These are phyloP conservation scores for Hyles vespertilio DNA, from an alignment of 1,140 invertebrate genomes.

Conservation along the genomic window DNA sequence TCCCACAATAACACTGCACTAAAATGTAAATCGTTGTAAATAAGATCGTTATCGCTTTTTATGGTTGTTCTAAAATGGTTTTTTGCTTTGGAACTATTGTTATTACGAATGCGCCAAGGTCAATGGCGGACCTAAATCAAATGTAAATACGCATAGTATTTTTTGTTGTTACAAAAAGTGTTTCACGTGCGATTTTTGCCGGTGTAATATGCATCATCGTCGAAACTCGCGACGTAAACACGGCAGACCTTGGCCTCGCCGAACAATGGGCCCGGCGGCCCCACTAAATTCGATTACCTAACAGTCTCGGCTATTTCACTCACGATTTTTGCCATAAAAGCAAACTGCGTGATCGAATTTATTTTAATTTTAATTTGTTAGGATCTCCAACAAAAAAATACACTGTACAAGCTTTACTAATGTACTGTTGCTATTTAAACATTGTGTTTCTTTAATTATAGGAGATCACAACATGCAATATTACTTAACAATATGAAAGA, in stretches of 20 bases:
- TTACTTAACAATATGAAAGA: too few species aligned
- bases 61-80: constrained; percentile 24
- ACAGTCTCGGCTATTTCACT: constrained; percentile 52
- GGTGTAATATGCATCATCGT: constrained; percentile 36
- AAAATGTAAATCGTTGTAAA: constrained; percentile 47
- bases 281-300: constrained; percentile 69
- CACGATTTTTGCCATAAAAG: constrained; percentile 58
- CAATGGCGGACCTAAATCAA: constrained; percentile 18
- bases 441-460: too few species aligned
- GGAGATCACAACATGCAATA: too few species aligned
- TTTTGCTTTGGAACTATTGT: constrained; percentile 46
- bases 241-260: constrained; percentile 60
- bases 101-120: constrained; percentile 42
- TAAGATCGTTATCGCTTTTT: constrained; percentile 33
- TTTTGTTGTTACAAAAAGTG: neutral
- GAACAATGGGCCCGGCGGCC: constrained; percentile 65
- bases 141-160: neutral
- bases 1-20: constrained; percentile 27
- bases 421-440: too few species aligned
- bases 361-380: neutral
- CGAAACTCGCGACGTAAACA: constrained; percentile 58
- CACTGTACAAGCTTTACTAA: too few species aligned
- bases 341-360: constrained; percentile 14
- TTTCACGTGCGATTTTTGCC: constrained; percentile 18
- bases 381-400: neutral